Evolutionary conservation across 1,140 invertebrate genomes (phyloP), one percentile per base, ranked within the genome.

Genomic region (Ptiloglossa arizonensis): DNA sequence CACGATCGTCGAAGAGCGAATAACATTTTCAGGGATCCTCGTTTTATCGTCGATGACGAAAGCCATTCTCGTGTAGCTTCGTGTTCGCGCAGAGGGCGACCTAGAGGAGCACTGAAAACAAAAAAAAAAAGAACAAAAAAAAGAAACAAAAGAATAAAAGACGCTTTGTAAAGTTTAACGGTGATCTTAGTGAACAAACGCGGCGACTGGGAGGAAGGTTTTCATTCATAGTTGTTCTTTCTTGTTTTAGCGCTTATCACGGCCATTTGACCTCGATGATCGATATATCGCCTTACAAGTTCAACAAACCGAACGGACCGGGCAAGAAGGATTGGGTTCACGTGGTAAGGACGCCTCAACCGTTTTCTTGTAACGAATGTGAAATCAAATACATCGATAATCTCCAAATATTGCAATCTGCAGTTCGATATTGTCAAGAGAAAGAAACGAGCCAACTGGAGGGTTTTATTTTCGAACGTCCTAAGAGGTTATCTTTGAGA

Each of bases 201-300:
- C 35, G 38, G 50, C 3, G 17, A 38, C 17, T 24, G 48, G 38
- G n/a, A 29, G 5, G 29, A 44, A 66, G 41, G 13, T 38, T 67
- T 46, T 8, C 57, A 24, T 60, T 64, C 15, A 83, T 52, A 5
- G 32, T 74, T 50, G 48, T 68, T 44, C 35, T 70, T 80, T 90
- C 66, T 90, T 73, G 44, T 95, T 94, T 80, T 94, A 99, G 98
- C 93, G 98, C 98, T 60, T 99, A 99, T 94, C 99, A 99, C 93
- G 99, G 99, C 59, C 98, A 99, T 92, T 94, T 99, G 88, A 97
- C 96, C 52, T 97, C 97, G 57, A 95, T 98, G 88, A 98, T 99
- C 92, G 97, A 99, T 93, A 97, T 99, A 87, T 99, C 98, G 79
- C 98, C 99, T 32, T 99, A 99, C 94, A 99, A 99, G 93, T 98